These are phyloP conservation scores for Drosophila pallidifrons DNA, from an alignment of 1,140 invertebrate genomes.

Conservation along the genomic window DNA sequence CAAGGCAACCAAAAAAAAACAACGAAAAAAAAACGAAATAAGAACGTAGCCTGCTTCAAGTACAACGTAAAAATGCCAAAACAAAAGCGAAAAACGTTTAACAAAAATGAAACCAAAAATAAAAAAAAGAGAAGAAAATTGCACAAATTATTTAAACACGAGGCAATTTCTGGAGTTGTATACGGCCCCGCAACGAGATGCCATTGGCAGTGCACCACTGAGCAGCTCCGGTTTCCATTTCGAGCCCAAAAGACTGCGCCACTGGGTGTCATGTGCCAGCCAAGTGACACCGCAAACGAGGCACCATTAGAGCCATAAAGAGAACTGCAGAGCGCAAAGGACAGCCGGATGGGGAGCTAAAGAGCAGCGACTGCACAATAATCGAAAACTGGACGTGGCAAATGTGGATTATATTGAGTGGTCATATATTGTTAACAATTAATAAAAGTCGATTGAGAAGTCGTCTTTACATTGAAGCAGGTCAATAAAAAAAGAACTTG, in stretches of 20 bases:
- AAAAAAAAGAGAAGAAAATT: constrained; percentile 22
- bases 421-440: no score
- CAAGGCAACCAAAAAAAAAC: not conserved
- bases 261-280: constrained; percentile 1
- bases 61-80: constrained; percentile 27
- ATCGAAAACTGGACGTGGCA: no score
- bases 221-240: no score
- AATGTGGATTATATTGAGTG: no score
- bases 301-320: constrained; percentile 1
- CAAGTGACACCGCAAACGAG: not conserved
- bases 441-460: no score
- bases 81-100: constrained; percentile 53
- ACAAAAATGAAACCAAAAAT: constrained; percentile 21
- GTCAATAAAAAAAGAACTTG: no score
- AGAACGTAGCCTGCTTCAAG: constrained; percentile 3
- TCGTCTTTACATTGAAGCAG: no score
- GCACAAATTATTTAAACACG: constrained; percentile 68
- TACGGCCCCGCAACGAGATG: constrained; percentile 14
- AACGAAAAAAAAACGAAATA: constrained; percentile 24
- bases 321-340: no score
- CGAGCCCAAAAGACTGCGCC: not conserved
- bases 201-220: constrained; percentile 8
- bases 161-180: constrained; percentile 60
- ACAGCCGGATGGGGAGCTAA: no score
- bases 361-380: no score